Evolutionary conservation across 2,888 invertebrate genomes (phyloP), one percentile per base, ranked within the genome.

Genomic region (Sphinx pinastri): DNA sequence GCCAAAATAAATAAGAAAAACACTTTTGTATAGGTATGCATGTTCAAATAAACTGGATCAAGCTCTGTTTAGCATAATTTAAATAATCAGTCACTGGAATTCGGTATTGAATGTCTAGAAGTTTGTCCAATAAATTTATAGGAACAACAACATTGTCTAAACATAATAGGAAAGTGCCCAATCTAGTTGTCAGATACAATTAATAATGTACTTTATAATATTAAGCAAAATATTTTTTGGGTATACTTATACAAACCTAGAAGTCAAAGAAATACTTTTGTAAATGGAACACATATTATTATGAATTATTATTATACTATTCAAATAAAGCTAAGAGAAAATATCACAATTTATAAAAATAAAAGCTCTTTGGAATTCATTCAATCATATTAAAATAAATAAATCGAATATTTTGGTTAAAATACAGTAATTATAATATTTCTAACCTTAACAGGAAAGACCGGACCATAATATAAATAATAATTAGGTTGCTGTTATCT

Each of bases 271-370:
- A 51, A n/a, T 47, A 49, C 19, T 58, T 57, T 55, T 45, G 58
- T 49, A 54, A 12, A 69, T 60, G 19, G 10, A 69, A 54, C 19
- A 63, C 54, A 63, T 31, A 59, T 25, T 19, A 25, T 31, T 78
- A 79, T 77, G 71, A 73, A 70, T 76, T 73, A 69, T 71, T 71
- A 75, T 75, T 76, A 76, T 73, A 69, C 71, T 71, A 75, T 75
- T 76, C 68, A 75, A 77, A 81, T 75, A 76, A 73, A 72, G 72
- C 73, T 71, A 78, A 75, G 71, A 76, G 45, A 75, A 81, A 85
- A 86, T 88, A 88, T 87, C 86, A 88, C 88, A 87, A 81, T 83
- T 77, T 71, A 75, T 80, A 73, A 70, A 82, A 82, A 81, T 79
- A 83, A 85, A 82, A 77, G 76, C 81, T 60, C 38, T 54, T 59